These are phyloP conservation scores for Clepsis dumicolana DNA, from an alignment of 2,888 invertebrate species.

Conservation along the genomic window DNA sequence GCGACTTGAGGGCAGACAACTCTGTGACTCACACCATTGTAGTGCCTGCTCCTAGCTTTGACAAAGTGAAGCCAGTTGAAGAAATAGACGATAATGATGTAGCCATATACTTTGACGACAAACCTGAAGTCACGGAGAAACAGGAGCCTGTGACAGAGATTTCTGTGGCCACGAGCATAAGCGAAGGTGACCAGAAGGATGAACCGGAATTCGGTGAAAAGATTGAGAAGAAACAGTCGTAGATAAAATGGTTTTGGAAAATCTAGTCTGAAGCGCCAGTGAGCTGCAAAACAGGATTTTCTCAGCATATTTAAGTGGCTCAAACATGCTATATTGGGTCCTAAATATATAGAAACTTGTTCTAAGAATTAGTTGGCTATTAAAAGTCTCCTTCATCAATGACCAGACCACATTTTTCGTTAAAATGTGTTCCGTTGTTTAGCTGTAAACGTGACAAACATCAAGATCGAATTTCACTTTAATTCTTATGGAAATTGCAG, in stretches of 20 bases:
- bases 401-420: no score
- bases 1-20: slow-evolving; percentile 75
- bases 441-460: no score
- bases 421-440: no score
- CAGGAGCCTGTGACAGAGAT: slow-evolving; percentile 77
- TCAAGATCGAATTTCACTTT: no score
- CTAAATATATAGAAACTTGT: no score
- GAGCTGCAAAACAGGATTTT: background rate
- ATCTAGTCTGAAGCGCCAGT: slow-evolving; percentile 34
- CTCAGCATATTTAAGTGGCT: background rate
- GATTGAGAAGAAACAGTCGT: slow-evolving; percentile 61
- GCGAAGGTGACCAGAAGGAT: slow-evolving; percentile 61
- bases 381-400: no score
- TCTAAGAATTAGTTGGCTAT: no score
- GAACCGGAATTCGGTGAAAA: slow-evolving; percentile 67
- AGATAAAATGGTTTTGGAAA: slow-evolving; percentile 43
- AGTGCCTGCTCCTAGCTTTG: slow-evolving; percentile 68
- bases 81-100: slow-evolving; percentile 86
- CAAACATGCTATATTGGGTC: background rate
- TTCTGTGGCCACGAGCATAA: slow-evolving; percentile 79
- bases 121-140: slow-evolving; percentile 50
- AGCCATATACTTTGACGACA: slow-evolving; percentile 83
- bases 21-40: slow-evolving; percentile 76
- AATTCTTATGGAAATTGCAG: no score
- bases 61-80: slow-evolving; percentile 62